phyloP scores from a whole-genome alignment of 92 coral and sea anemone genomes.

The Umimayanthus kanabou region DNA sequence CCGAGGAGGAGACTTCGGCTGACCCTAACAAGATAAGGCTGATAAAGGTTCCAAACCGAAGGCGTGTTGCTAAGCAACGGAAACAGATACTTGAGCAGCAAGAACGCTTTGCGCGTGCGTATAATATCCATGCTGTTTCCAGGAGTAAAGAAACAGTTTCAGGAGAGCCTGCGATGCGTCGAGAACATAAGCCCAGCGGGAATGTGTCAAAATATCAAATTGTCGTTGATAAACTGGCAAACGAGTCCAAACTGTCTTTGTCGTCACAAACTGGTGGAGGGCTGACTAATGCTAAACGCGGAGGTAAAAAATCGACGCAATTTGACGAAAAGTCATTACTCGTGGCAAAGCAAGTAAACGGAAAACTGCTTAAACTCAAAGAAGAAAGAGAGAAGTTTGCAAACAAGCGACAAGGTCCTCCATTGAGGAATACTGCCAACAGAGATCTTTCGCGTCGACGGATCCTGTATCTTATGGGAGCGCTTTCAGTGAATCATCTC shows the following conservation, averaged over 20 bases:
- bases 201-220: neutral
- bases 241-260: neutral
- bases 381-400: neutral
- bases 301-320: neutral
- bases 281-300: neutral
- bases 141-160: neutral
- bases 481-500: constrained; percentile 29
- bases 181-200: neutral
- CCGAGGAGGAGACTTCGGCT: neutral
- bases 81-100: neutral
- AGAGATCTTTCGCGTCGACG: constrained; percentile 23
- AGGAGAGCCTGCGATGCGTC: neutral
- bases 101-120: constrained; percentile 13
- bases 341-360: neutral
- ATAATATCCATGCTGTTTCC: neutral
- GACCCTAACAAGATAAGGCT: neutral
- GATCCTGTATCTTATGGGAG: constrained; percentile 28
- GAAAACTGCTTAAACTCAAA: constrained; percentile 1
- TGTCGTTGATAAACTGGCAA: neutral
- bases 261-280: neutral
- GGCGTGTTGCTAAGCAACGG: constrained; percentile 37
- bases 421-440: neutral
- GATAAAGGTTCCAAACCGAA: constrained; percentile 28
- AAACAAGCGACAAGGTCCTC: neutral
- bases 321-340: neutral